phyloP scores from a whole-genome alignment of 2,113 vertebrate species.

The Garra rufa region DNA sequence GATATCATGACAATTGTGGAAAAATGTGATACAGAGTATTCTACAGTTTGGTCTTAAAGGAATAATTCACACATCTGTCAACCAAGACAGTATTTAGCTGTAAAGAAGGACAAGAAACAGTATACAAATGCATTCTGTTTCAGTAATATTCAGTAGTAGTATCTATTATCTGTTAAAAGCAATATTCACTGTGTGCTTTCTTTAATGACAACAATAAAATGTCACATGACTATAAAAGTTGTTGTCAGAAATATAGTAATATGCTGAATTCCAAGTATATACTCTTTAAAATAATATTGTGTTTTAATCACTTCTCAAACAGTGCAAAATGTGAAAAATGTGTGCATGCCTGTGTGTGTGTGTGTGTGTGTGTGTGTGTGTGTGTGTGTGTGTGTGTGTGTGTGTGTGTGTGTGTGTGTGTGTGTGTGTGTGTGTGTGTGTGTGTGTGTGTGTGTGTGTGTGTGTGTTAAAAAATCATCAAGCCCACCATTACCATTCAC shows the following conservation, averaged over 20 bases:
- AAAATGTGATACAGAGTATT: conserved; percentile 33
- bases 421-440: too few species aligned
- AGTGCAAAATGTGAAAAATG: background rate
- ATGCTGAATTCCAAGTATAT: background rate
- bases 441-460: too few species aligned
- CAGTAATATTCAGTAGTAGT: background rate
- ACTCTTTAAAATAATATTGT: background rate
- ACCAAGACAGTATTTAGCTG: background rate
- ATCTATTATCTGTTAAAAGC: background rate
- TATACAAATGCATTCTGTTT: background rate
- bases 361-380: background rate
- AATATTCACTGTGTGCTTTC: background rate
- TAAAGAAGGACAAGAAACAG: background rate
- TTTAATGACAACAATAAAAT: background rate
- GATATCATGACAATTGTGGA: background rate
- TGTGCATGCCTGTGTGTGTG: background rate
- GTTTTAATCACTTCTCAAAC: background rate
- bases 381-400: background rate
- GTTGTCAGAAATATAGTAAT: background rate
- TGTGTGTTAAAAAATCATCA: background rate
- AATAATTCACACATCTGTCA: background rate
- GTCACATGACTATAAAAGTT: background rate
- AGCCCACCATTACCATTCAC: background rate
- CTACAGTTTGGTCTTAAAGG: conserved; percentile 39
- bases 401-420: background rate